Base-by-base conservation (phyloP, 1,140 invertebrate species). In the Magallana gigas region DNA sequence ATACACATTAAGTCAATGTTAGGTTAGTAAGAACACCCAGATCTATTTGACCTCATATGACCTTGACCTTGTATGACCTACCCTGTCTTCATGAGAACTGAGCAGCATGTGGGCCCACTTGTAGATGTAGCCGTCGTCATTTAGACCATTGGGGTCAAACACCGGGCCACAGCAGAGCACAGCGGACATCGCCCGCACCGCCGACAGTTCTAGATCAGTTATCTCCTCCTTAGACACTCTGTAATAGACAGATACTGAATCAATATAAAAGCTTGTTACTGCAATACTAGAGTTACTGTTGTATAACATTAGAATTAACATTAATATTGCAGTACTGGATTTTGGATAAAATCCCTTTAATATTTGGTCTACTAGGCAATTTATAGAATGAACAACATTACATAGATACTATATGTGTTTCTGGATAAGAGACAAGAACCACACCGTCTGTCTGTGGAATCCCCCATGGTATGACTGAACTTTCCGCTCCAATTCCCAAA, bases 401-500 rank as follows among this genome's bases (percentile, higher is more conserved):
- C 36, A 48, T 48, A 48, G 36, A 48, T 48, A 5, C 36, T 48
- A 4, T 48, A 48, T 48, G 5, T 48, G 36, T 48, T 48, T 23
- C 3, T 48, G 36, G 36, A 48, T 48, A 48, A 48, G 36, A 48
- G 1, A 48, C 36, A 5, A 48, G 36, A 2, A 48, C 36, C 36
- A 48, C 2, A 94, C 92, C 93, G 92, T 90, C 94, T 93, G 76
- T 95, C 94, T 36, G 91, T 89, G 29, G 93, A 91, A 76, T 89
- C 88, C 71, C 94, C 94, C 92, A 96, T 95, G 2, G 96, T 96
- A 86, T 95, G 95, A 5, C 97, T 97, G 92, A 98, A 97, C 86
- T 96, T 96, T 12, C 98, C 98, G 91, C 98, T 97, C 98, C 98
- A 99, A 68, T 96, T 96, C 23, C 98, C 97, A 95, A 99, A 99